Conservation (phyloP, 2,797 vertebrate species). For the Rhyacichthys aspro region DNA sequence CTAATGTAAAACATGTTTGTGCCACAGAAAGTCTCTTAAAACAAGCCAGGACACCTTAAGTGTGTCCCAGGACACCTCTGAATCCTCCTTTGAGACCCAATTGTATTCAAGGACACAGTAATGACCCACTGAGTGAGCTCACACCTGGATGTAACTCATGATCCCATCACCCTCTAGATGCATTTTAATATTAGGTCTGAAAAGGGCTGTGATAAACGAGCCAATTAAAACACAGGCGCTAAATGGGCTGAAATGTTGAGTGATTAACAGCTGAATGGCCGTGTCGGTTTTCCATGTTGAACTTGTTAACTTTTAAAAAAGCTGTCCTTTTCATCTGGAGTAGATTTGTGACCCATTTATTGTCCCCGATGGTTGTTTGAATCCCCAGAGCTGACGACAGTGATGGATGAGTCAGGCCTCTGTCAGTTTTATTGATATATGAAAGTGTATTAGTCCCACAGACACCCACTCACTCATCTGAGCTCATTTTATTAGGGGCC, state of each 20-base stretch:
- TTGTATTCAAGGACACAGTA: background rate
- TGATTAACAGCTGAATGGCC: background rate
- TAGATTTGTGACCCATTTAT: slow-evolving; percentile 26
- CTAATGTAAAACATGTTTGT: background rate
- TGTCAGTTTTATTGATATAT: slow-evolving; percentile 48
- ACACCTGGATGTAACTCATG: background rate
- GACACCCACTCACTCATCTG: slow-evolving; percentile 54
- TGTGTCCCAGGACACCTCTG: background rate
- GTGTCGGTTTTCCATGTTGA: slow-evolving; percentile 14
- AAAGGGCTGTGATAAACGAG: background rate
- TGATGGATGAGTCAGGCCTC: slow-evolving; percentile 46
- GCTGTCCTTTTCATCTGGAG: slow-evolving; percentile 1
- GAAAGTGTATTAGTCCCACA: slow-evolving; percentile 47
- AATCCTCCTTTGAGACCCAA: background rate
- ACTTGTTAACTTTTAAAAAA: slow-evolving; percentile 18
- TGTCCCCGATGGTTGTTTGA: slow-evolving; percentile 16
- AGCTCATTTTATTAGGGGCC: slow-evolving; percentile 61
- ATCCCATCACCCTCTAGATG: too few relatives aligned
- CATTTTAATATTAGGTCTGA: too few relatives aligned
- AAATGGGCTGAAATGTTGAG: slow-evolving; percentile 16
- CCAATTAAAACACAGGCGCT: slow-evolving; percentile 16
- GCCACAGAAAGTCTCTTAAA: background rate
- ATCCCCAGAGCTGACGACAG: slow-evolving; percentile 5
- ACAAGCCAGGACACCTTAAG: background rate
- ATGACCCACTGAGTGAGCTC: background rate